Conservation (phyloP, 1,140 invertebrate genomes). For the Atta texana region DNA sequence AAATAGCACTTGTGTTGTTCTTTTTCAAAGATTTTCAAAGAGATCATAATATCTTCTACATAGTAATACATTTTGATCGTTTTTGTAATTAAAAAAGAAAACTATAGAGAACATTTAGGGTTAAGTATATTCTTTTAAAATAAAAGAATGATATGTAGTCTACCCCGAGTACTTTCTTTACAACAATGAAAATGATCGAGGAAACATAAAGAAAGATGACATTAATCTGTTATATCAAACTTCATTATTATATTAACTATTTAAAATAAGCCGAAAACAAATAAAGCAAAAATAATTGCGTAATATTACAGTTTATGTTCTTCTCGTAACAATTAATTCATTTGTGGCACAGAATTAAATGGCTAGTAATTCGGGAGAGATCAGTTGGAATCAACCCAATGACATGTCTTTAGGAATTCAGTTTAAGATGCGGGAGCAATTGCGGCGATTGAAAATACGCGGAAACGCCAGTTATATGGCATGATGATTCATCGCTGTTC, state of each 20-base stretch:
- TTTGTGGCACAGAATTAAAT: background rate
- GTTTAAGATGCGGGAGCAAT: background rate
- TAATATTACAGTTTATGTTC: background rate
- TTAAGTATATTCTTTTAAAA: too few relatives aligned
- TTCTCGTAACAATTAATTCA: background rate
- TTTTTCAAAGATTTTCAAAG: too few relatives aligned
- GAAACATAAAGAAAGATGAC: background rate
- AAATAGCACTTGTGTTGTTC: too few relatives aligned
- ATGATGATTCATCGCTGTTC: slow-evolving; percentile 34
- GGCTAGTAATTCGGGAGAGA: background rate
- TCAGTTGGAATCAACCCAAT: background rate
- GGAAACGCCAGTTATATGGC: slow-evolving; percentile 14
- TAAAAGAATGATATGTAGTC: too few relatives aligned
- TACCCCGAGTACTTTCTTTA: background rate
- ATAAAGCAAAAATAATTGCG: background rate
- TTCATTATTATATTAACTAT: background rate
- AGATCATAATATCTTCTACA: too few relatives aligned
- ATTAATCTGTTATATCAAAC: background rate
- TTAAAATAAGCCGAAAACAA: background rate
- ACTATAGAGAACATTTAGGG: too few relatives aligned
- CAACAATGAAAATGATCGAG: background rate
- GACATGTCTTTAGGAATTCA: background rate
- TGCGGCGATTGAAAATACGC: background rate
- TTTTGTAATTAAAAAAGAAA: too few relatives aligned
- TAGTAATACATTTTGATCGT: too few relatives aligned